Base-by-base conservation (phyloP, 2,113 vertebrate species). In the Myotis davidii region DNA sequence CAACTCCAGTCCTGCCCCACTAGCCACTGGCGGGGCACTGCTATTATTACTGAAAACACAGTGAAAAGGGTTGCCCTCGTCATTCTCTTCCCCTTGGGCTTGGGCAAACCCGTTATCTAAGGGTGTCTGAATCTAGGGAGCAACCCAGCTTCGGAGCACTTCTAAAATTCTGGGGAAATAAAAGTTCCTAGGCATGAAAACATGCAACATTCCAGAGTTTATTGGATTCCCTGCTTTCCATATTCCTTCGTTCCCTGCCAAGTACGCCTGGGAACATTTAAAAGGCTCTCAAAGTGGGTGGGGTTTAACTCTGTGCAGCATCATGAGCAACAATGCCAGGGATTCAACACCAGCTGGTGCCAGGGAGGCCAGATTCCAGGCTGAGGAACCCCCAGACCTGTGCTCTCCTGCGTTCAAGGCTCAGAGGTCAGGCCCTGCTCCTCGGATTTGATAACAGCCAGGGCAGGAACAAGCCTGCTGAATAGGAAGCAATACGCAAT, bases 121-220 rank as follows among this genome's bases (percentile, higher is more conserved):
- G 34, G 14, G 29, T n/a, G 20, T 21, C 56, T 69, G 59, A 27
- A 11, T 92, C 29, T 34, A 54, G 37, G 89, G 14, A 39, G 20
- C 52, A 39, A 42, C 56, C n/a, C 45, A 7, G 45, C 29, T 76
- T 50, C 73, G 20, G 6, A 72, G 25, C 45, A 52, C 17, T 37
- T 45, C 52, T 54, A 42, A 74, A 87, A 76, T 73, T 42, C 72
- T 61, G 92, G 52, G 65, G 39, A 69, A 74, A 88, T 61, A 61
- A 18, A 69, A 72, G 45, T 61, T 78, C 92, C 70, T 73, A 78
- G 82, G 72, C 69, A 25, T 48, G 86, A 39, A 85, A 82, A 77
- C 27, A 69, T 0, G 20, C 10, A 76, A 42, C 69, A 59, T 90
- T 91, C 83, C 90, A 39, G 42, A 87, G 29, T 4, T 48, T 32